Evolutionary conservation across 2,797 vertebrate species (phyloP).

Genomic region (Linurgus olivaceus): DNA sequence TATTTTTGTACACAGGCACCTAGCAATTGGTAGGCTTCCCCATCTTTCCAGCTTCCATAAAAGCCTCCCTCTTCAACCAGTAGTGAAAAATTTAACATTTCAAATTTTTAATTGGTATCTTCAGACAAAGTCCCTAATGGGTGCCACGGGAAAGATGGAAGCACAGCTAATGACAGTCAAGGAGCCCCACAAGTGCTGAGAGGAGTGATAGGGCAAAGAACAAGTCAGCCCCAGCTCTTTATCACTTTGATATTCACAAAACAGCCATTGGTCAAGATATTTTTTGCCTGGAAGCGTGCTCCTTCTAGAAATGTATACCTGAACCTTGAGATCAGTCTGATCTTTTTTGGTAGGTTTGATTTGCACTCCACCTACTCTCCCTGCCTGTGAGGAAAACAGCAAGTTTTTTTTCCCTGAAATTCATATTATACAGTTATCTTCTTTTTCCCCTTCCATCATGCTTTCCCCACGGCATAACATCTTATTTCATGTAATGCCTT

Average conservation of each 20-base stretch:
- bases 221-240: not conserved
- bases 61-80: not conserved
- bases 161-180: not conserved
- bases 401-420: not conserved
- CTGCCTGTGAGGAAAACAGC: not conserved
- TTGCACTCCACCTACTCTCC: not conserved
- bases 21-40: not conserved
- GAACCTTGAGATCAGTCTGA: not conserved
- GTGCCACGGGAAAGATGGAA: not conserved
- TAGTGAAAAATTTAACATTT: not conserved
- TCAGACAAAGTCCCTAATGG: not conserved
- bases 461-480: not conserved
- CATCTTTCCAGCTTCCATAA: not conserved
- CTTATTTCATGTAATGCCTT: constrained; percentile 4
- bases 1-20: not conserved
- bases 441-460: not conserved
- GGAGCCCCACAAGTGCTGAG: not conserved
- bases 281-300: not conserved
- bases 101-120: not conserved
- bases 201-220: not conserved
- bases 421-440: not conserved
- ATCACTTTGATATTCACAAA: not conserved
- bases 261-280: not conserved
- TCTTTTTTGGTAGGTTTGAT: not conserved
- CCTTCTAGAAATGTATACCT: not conserved